These are phyloP conservation scores for Brachionichthys hirsutus DNA, from an alignment of 2,113 vertebrate genomes.

Conservation along the genomic window DNA sequence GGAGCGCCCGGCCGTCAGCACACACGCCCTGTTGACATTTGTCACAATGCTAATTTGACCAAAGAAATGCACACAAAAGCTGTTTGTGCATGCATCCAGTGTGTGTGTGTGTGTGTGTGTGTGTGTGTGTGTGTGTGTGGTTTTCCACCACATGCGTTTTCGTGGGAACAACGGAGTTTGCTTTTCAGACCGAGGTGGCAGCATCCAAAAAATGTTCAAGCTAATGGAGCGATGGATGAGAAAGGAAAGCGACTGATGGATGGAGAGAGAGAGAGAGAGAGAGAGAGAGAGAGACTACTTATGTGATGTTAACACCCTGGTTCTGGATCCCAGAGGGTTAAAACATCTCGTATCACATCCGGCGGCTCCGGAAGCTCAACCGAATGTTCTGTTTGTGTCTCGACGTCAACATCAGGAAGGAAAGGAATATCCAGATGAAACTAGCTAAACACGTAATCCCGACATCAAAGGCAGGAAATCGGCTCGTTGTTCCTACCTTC, in stretches of 20 bases:
- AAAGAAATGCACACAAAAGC: constrained; percentile 28
- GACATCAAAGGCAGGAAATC: too few relatives aligned
- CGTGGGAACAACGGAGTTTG: constrained; percentile 59
- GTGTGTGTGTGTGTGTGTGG: too few relatives aligned
- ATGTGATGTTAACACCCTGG: too few relatives aligned
- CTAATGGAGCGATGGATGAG: constrained; percentile 42
- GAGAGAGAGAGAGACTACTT: too few relatives aligned
- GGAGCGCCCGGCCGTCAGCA: constrained; percentile 43
- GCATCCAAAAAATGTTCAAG: constrained; percentile 56
- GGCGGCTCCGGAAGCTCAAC: not conserved
- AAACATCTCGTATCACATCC: constrained; percentile 3
- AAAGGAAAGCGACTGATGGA: not conserved
- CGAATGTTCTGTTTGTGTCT: too few relatives aligned
- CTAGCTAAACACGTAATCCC: too few relatives aligned
- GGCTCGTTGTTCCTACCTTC: constrained; percentile 66
- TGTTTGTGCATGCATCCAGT: not conserved
- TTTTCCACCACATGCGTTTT: too few relatives aligned
- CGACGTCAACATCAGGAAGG: too few relatives aligned
- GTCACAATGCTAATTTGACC: constrained; percentile 26
- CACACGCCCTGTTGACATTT: constrained; percentile 39
- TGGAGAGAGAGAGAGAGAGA: too few relatives aligned
- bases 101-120: constrained; percentile 22
- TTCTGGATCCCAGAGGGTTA: too few relatives aligned
- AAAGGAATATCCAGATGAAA: too few relatives aligned
- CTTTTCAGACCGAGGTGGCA: constrained; percentile 61